These are phyloP conservation scores for Hepsetus odoe DNA, from an alignment of 2,113 vertebrate genomes.

Conservation along the genomic window DNA sequence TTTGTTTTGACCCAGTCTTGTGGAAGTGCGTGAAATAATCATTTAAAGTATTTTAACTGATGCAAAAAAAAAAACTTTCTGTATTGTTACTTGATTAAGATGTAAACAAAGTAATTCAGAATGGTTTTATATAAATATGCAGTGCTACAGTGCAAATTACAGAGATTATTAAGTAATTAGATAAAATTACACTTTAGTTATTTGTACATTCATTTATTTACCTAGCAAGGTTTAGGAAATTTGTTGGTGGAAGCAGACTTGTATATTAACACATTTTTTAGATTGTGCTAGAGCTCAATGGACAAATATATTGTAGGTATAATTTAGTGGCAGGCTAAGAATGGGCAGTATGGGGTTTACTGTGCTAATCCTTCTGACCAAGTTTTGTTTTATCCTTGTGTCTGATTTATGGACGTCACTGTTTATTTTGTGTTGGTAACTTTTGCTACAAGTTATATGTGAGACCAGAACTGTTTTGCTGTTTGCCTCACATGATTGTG, in stretches of 20 bases:
- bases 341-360: constrained; percentile 16
- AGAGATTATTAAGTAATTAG: no score
- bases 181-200: no score
- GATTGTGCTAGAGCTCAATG: background rate
- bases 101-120: no score
- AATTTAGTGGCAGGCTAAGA: background rate
- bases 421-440: background rate
- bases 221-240: no score
- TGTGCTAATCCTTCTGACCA: constrained; percentile 15
- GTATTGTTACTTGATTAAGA: no score
- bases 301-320: background rate
- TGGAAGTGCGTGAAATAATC: no score
- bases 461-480: background rate
- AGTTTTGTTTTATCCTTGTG: background rate
- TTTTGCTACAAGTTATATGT: background rate
- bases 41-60: no score
- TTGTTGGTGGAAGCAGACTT: background rate
- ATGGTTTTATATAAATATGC: no score
- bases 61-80: no score
- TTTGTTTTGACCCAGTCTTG: no score
- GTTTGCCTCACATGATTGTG: background rate
- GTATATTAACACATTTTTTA: background rate
- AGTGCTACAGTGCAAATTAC: no score
- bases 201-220: no score
- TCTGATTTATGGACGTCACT: background rate